Evolutionary conservation across 2,113 vertebrate species (phyloP), one percentile per base, ranked within the genome.

Genomic region (Gorsachius goisagi): DNA sequence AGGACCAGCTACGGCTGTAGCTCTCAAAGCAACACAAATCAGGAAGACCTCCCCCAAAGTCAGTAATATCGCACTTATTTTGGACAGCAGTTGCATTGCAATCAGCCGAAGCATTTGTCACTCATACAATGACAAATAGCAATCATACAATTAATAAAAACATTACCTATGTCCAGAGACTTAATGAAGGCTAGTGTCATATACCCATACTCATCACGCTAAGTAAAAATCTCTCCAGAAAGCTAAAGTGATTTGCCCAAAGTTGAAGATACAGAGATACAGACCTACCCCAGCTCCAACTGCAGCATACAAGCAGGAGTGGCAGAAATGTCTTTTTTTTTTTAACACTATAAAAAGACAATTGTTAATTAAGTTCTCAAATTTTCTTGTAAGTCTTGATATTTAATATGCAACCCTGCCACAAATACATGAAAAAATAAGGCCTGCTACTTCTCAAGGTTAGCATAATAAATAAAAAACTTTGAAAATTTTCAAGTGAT

Each of bases 131-230:
- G 11, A 56, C 23, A 67, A 83, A 37, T 0, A 74, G 28, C 6
- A 76, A 47, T 32, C 35, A 62, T 1, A 20, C 1, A 32, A 60
- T 32, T 35, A 64, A 60, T 33, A 55, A 45, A 66, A 66, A 35
- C 26, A 45, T 17, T 28, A 49, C 19, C 9, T 32, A 6, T 22
- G 12, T 37, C 15, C 35, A 73, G 30, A 72, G 16, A 39, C 12
- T 66, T 52, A 24, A 41, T 5, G 16, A 9, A 60, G 13, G 7
- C 22, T n/a, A 66, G 11, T 11, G n/a, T 83, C 52, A 49, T 3
- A 69, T 17, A 35, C 9, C 44, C 5, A 6, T 6, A 67, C 9
- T 32, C 28, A 15, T 9, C 17, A 26, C 0, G 0, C 20, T 44
- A 53, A 37, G 17, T 7, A 63, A 12, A 22, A 41, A 71, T 11